Percentiles rank a stretch among this genome's conserved stretches.
phyloP scores from a whole-genome alignment of 2,888 invertebrate genomes.

The Erebia aethiops region DNA sequence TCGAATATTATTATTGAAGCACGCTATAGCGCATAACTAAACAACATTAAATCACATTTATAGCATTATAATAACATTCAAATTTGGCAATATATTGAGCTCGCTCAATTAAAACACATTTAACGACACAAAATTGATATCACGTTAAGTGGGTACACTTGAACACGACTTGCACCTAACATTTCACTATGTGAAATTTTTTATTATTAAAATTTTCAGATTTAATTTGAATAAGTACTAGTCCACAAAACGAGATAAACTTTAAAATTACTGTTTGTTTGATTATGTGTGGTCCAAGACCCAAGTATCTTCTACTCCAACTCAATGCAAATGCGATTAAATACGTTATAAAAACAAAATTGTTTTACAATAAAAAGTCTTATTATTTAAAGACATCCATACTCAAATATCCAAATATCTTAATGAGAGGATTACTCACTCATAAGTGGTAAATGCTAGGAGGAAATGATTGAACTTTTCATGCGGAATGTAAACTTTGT shows the following conservation, averaged over 20 bases:
- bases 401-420: too few relatives aligned
- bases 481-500: neutral
- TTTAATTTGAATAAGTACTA: neutral
- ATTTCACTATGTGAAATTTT: neutral
- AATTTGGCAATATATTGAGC: conserved; percentile 32
- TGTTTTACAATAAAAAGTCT: conserved; percentile 9
- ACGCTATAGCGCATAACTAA: neutral
- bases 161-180: neutral
- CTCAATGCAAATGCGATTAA: neutral
- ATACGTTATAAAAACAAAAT: neutral
- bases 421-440: too few relatives aligned
- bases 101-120: conserved; percentile 3
- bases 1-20: neutral
- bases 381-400: neutral
- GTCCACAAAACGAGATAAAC: neutral
- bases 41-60: neutral
- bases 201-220: neutral
- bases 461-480: neutral
- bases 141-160: neutral
- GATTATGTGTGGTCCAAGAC: neutral
- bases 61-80: neutral
- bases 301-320: neutral
- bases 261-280: neutral
- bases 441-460: conserved; percentile 3
- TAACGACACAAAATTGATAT: neutral